Evolutionary conservation across 1,140 invertebrate species (phyloP), one percentile per base, ranked within the genome.

Genomic region (Meloidogyne chitwoodi): DNA sequence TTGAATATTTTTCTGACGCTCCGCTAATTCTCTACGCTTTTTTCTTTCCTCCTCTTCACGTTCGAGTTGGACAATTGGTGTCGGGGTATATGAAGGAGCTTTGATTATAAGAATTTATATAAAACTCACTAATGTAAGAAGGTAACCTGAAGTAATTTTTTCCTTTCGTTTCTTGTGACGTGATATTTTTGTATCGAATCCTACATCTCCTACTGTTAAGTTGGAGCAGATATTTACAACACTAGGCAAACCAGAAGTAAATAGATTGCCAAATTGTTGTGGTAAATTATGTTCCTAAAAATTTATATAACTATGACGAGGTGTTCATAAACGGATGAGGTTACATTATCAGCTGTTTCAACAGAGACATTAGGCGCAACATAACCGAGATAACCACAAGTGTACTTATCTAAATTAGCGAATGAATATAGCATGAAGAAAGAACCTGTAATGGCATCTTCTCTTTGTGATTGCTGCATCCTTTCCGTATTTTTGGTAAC

Each of bases 11-110:
- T 67, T 31, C 65, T 41, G 29, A 67, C 65, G 38, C 26, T 41
- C 65, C 5, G 68, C 68, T 70, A 66, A 66, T 22, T 66, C 65
- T 66, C 65, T 70, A 22, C 68, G n/a, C 19, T 27, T 26, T 22
- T 66, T 68, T 68, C 74, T 65, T 22, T 68, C 63, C 71, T 22
- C 48, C 38, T 75, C 31, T 65, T 75, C 64, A 44, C 31, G n/a
- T 48, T 75, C 74, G 12, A 75, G 69, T 26, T 75, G 64, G 5
- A 34, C 27, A 44, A 75, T 75, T 12, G 74, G 74, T 24, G 74
- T 75, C 16, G 74, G 74, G 10, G 63, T 70, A 62, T 75, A 75
- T 27, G 64, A 22, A 11, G 74, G 71, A 24, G 22, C 38, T 68
- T 68, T 68, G 14, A 68, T 24, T n/a, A 68, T 68, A 24, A 6